A percentile compares a stretch with the other conserved stretches of the same genome.
phyloP scores from a whole-genome alignment of 2,888 invertebrate genomes.

The Odontothrips loti region DNA sequence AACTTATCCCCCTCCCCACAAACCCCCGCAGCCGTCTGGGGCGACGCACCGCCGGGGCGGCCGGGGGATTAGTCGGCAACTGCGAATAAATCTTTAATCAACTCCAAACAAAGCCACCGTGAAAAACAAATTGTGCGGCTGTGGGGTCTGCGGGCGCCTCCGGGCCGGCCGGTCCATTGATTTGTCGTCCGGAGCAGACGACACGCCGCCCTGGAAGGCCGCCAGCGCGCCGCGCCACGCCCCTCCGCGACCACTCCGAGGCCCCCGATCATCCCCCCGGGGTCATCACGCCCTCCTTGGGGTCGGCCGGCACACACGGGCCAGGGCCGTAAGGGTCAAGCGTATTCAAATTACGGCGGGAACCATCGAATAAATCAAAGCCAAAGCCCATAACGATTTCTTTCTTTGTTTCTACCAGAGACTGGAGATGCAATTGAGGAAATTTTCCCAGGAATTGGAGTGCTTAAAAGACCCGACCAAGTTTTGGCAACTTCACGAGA shows the following conservation, averaged over 20 bases:
- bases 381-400: background rate
- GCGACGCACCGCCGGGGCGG: no score
- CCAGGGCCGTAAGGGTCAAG: background rate
- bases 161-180: background rate
- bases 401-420: background rate
- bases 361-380: background rate
- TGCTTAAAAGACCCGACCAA: no score
- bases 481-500: no score
- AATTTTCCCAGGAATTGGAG: no score
- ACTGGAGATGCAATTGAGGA: no score
- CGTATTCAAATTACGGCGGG: background rate
- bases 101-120: background rate
- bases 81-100: slow-evolving; percentile 15
- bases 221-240: background rate
- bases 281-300: background rate
- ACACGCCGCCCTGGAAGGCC: background rate
- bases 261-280: background rate
- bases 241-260: background rate
- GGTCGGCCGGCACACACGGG: background rate
- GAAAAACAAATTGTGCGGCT: slow-evolving; percentile 13
- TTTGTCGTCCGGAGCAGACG: background rate
- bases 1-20: background rate
- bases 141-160: background rate
- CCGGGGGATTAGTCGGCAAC: no score
- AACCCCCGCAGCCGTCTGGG: background rate